A percentile compares a stretch with the other conserved stretches of the same genome.
Conservation (phyloP, 2,888 invertebrate species). For the Amorpha juglandis region DNA sequence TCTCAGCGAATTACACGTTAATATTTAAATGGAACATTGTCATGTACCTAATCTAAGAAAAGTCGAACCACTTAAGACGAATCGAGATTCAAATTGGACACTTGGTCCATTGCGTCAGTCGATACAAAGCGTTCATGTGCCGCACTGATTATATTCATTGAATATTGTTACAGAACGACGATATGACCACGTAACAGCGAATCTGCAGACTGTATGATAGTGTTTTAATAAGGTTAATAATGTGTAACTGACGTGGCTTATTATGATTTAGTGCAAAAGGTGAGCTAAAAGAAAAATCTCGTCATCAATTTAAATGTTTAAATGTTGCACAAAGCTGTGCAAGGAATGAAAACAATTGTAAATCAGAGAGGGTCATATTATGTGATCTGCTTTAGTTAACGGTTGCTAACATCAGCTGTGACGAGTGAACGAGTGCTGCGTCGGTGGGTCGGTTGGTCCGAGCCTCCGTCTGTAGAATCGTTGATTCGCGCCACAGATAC, state of each 20-base stretch:
- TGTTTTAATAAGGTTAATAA: constrained; percentile 71
- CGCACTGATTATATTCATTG: constrained; percentile 75
- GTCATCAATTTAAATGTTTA: constrained; percentile 39
- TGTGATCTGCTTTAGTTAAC: constrained; percentile 12
- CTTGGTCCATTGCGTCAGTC: constrained; percentile 76
- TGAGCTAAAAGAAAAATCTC: constrained; percentile 37
- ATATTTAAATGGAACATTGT: constrained; percentile 19
- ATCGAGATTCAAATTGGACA: constrained; percentile 79
- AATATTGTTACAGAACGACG: constrained; percentile 61
- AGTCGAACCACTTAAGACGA: constrained; percentile 77
- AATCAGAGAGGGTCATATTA: background rate
- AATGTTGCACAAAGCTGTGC: constrained; percentile 32
- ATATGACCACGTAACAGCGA: constrained; percentile 69
- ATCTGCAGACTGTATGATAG: constrained; percentile 62
- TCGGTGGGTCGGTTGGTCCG: constrained; percentile 10
- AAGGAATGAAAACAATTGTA: constrained; percentile 6
- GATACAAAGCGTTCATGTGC: constrained; percentile 67
- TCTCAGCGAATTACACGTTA: constrained; percentile 13
- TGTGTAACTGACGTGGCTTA: constrained; percentile 52
- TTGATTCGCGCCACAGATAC: constrained; percentile 84
- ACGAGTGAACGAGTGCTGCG: background rate
- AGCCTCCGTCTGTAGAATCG: constrained; percentile 51
- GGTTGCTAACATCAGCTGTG: background rate
- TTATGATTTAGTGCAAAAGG: constrained; percentile 40
- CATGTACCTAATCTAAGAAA: constrained; percentile 69